phyloP scores from a whole-genome alignment of 2,113 vertebrate species.

The Tachysurus fulvidraco region DNA sequence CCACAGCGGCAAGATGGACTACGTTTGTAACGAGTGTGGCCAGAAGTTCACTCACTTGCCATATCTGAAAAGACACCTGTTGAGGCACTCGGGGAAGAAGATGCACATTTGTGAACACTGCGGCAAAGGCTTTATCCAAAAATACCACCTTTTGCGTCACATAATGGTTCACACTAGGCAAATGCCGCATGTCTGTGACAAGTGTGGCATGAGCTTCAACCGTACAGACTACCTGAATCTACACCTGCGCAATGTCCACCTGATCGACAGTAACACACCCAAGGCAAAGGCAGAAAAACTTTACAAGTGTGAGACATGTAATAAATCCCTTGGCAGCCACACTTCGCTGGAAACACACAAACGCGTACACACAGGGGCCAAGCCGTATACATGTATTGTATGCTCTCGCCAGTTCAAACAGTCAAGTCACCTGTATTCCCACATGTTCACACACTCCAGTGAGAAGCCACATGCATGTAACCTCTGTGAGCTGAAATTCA shows the following conservation, averaged over 20 bases:
- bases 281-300: slow-evolving; percentile 2
- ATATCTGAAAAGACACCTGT: slow-evolving; percentile 63
- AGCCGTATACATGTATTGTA: slow-evolving; percentile 22
- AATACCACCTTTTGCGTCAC: slow-evolving; percentile 67
- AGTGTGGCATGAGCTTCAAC: slow-evolving; percentile 66
- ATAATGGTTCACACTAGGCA: slow-evolving; percentile 62
- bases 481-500: slow-evolving; percentile 29
- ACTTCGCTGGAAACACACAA: slow-evolving; percentile 43
- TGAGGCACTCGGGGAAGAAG: slow-evolving; percentile 70
- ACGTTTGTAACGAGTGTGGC: slow-evolving; percentile 28
- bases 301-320: slow-evolving; percentile 34
- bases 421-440: slow-evolving; percentile 32
- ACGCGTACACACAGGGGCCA: slow-evolving; percentile 46
- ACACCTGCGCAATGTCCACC: slow-evolving; percentile 66
- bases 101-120: slow-evolving; percentile 64
- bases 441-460: slow-evolving; percentile 32
- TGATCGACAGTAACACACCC: not conserved
- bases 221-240: slow-evolving; percentile 62
- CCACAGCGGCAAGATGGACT: slow-evolving; percentile 41
- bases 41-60: slow-evolving; percentile 30
- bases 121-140: slow-evolving; percentile 67
- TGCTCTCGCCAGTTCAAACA: slow-evolving; percentile 41
- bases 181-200: slow-evolving; percentile 63
- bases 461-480: slow-evolving; percentile 25
- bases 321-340: slow-evolving; percentile 20